Evolutionary conservation across 2,113 vertebrate genomes (phyloP), one percentile per base, ranked within the genome.

Genomic region (Cisticola juncidis): DNA sequence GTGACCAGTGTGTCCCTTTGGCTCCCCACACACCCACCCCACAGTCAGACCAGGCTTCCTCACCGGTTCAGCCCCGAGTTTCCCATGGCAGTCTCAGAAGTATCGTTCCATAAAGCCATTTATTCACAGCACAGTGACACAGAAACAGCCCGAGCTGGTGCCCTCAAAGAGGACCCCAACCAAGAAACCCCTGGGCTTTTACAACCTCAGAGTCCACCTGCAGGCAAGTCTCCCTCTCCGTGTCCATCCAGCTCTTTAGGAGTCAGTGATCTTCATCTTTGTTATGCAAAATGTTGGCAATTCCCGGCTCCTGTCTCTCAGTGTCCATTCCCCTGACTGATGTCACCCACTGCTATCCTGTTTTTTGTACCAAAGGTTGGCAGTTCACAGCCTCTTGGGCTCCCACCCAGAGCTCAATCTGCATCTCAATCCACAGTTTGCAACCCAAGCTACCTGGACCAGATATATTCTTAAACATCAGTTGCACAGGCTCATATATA

Each of bases 1-100:
- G 1, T 38, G 33, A 38, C 36, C 0, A 0, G 20, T 0, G 0
- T 7, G 33, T 36, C 18, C 8, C 18, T 8, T 16, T 14, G 26
- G 36, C 33, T 65, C 58, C 21, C 7, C 36, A 28, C 22, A 73
- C 58, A 44, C 8, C 12, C 36, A 20, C 38, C 9, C 12, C 51
- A 50, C 36, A 38, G 31, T 13, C 68, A 65, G 23, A 51, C 5
- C 44, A 51, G 68, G 12, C 23, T 72, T 57, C 36, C 26, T 24
- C 11, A 13, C 18, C 0, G 0, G 6, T 16, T 50, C 6, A 0
- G 2, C 44, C 8, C 33, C 1, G 4, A 14, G 14, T 66, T 51
- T 51, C 26, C 60, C 31, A 25, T 1, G 6, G 16, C 20, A 53
- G 54, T 21, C 33, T 45, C 69, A 66, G 33, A 17, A 29, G 6